A percentile compares a stretch with the other conserved stretches of the same genome.
Evolutionary conservation across 92 coral and sea anemone genomes (phyloP).

Genomic region (Palythoa caribaeorum): DNA sequence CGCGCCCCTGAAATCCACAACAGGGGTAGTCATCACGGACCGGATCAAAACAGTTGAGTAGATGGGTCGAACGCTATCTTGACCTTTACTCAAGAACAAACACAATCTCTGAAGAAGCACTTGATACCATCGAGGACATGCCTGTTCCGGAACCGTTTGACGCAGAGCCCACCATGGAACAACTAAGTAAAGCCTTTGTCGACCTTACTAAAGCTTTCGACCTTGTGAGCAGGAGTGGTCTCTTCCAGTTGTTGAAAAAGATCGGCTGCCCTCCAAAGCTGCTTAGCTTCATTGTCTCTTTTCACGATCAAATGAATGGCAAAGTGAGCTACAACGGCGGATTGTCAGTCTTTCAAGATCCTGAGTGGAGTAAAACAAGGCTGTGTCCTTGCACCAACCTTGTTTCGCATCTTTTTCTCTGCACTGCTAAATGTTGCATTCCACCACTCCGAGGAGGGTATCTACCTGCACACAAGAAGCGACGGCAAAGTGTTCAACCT

Average conservation of each 20-base stretch:
- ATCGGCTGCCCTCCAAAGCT: constrained; percentile 49
- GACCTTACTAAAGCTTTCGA: not conserved
- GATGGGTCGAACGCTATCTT: constrained; percentile 32
- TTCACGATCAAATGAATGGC: constrained; percentile 26
- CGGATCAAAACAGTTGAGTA: constrained; percentile 3
- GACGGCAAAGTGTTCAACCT: constrained; percentile 40
- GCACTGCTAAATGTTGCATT: constrained; percentile 39
- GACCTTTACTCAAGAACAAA: constrained; percentile 1
- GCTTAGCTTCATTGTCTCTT: constrained; percentile 1
- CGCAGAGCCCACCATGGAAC: not conserved
- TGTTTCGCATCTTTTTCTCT: constrained; percentile 45
- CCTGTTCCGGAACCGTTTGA: not conserved
- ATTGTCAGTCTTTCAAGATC: constrained; percentile 21
- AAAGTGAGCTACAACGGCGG: constrained; percentile 28
- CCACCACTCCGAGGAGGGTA: not conserved
- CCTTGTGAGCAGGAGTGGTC: constrained; percentile 27
- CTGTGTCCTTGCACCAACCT: constrained; percentile 46
- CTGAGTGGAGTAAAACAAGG: constrained; percentile 3
- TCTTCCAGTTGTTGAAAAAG: constrained; percentile 5
- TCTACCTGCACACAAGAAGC: constrained; percentile 22
- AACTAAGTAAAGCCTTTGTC: constrained; percentile 11
- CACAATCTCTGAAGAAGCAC: constrained; percentile 11
- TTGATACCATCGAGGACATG: constrained; percentile 17
- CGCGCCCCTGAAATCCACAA: constrained; percentile 25
- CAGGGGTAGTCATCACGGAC: constrained; percentile 30